A percentile compares a stretch with the other conserved stretches of the same genome.
phyloP scores from a whole-genome alignment of 1,140 invertebrate genomes.

The Drosophila kikkawai region DNA sequence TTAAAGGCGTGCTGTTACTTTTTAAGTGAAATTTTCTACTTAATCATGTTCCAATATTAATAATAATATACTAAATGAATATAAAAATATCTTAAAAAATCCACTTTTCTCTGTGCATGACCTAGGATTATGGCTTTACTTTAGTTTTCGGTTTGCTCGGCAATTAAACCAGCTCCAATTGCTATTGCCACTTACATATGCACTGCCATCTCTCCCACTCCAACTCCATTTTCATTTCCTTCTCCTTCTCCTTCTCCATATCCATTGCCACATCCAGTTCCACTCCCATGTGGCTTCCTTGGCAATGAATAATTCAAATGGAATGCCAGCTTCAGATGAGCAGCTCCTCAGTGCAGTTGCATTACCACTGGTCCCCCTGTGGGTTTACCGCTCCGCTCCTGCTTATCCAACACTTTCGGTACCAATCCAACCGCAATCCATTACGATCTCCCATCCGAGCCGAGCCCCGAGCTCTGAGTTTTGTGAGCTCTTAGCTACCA shows the following conservation, averaged over 20 bases:
- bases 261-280: not conserved
- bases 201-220: not conserved
- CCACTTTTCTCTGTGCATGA: not conserved
- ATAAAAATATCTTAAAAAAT: not conserved
- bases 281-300: conserved; percentile 33
- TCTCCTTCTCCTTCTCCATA: not conserved
- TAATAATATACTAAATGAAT: not conserved
- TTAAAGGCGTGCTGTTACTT: too few species aligned
- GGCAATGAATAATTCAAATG: conserved; percentile 46
- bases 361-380: not conserved
- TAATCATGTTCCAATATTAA: not conserved
- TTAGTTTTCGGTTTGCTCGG: conserved; percentile 14
- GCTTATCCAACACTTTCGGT: conserved; percentile 36
- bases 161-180: conserved; percentile 47
- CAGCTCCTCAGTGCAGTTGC: conserved; percentile 7
- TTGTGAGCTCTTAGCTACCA: not conserved
- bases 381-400: conserved; percentile 7
- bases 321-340: conserved; percentile 37
- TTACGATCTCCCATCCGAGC: conserved; percentile 25
- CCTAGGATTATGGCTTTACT: conserved; percentile 18
- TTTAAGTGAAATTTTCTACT: not conserved
- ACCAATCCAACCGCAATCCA: conserved; percentile 31
- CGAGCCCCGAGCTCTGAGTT: too few species aligned
- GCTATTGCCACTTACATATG: conserved; percentile 18
- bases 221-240: not conserved